These are phyloP conservation scores for Popillia japonica DNA, from an alignment of 1,140 invertebrate species.

Conservation along the genomic window DNA sequence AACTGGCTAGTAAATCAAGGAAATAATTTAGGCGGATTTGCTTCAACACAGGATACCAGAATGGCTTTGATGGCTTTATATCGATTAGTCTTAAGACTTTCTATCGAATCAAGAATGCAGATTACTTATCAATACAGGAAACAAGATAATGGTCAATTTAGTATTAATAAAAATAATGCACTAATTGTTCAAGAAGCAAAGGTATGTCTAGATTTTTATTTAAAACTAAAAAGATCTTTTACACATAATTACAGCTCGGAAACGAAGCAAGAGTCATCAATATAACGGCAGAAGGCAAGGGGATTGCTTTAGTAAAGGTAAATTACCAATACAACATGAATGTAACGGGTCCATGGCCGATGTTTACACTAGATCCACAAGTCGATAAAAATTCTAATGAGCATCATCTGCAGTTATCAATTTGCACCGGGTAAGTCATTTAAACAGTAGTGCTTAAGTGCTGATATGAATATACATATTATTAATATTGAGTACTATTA, in stretches of 20 bases:
- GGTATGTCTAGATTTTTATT: slow-evolving; percentile 44
- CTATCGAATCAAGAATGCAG: slow-evolving; percentile 54
- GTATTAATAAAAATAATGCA: slow-evolving; percentile 60
- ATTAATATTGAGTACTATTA: too few relatives aligned
- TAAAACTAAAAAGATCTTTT: not conserved
- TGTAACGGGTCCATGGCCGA: slow-evolving; percentile 87
- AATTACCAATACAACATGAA: slow-evolving; percentile 86
- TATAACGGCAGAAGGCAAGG: slow-evolving; percentile 76
- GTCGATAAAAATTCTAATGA: slow-evolving; percentile 85
- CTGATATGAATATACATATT: too few relatives aligned
- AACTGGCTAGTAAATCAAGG: slow-evolving; percentile 79
- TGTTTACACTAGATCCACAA: slow-evolving; percentile 89
- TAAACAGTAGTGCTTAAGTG: too few relatives aligned
- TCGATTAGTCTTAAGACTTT: slow-evolving; percentile 64
- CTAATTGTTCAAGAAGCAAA: slow-evolving; percentile 62
- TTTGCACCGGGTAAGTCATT: slow-evolving; percentile 77
- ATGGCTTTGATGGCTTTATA: slow-evolving; percentile 72
- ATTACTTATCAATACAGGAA: slow-evolving; percentile 57
- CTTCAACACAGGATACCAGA: slow-evolving; percentile 76
- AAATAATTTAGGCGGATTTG: slow-evolving; percentile 80
- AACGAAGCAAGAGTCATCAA: slow-evolving; percentile 55
- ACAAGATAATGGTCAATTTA: slow-evolving; percentile 52
- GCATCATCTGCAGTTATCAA: slow-evolving; percentile 84
- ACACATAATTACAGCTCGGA: slow-evolving; percentile 48
- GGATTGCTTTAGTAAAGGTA: slow-evolving; percentile 85